phyloP scores from a whole-genome alignment of 2,797 vertebrate species.

The Limosa lapponica region DNA sequence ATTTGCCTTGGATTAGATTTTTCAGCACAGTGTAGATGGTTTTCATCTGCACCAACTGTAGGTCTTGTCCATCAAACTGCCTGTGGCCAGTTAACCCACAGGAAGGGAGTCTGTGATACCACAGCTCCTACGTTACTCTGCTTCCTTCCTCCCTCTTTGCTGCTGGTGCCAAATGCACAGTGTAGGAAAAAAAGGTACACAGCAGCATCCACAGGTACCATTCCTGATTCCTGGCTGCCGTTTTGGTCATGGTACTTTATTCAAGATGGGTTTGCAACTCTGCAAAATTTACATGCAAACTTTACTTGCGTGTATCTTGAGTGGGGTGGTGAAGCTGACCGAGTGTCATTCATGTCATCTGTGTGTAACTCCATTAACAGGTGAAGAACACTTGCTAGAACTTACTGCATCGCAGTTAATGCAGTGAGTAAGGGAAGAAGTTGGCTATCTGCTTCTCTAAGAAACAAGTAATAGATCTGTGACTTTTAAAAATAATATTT shows the following conservation, averaged over 20 bases:
- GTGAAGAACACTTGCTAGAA: not conserved
- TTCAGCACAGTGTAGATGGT: not conserved
- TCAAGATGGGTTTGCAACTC: not conserved
- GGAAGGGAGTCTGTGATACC: not conserved
- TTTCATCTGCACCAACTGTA: not conserved
- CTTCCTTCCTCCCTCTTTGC: conserved; percentile 28
- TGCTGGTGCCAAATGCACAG: not conserved
- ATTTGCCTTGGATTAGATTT: not conserved
- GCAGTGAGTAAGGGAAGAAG: not conserved
- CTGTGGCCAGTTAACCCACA: not conserved
- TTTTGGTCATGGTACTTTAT: not conserved
- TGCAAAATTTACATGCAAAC: too few relatives aligned
- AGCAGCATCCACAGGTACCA: not conserved
- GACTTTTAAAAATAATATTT: not conserved
- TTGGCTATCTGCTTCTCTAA: not conserved
- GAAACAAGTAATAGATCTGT: not conserved
- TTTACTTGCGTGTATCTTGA: fast-evolving
- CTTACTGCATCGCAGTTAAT: not conserved
- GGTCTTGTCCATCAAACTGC: not conserved
- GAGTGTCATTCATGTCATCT: fast-evolving
- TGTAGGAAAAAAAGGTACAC: not conserved
- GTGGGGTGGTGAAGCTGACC: not conserved
- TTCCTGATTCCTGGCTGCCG: not conserved
- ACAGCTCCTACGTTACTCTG: not conserved
- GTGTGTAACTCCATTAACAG: not conserved